Percentiles rank a stretch among this genome's conserved stretches.
phyloP scores from a whole-genome alignment of 1,140 invertebrate genomes.

The Drosophila micromelanica region DNA sequence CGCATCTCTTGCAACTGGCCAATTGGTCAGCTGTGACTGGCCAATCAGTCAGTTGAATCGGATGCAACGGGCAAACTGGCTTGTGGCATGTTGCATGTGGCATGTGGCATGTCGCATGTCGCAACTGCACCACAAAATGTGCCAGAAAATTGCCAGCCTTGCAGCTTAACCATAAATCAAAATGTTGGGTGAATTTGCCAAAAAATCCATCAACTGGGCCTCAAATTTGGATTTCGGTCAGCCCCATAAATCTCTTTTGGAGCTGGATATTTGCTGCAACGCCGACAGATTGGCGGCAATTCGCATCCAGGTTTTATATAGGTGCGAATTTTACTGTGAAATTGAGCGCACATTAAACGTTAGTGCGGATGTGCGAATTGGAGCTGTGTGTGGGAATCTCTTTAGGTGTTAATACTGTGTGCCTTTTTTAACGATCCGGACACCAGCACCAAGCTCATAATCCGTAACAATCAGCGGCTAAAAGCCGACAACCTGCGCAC shows the following conservation, averaged over 20 bases:
- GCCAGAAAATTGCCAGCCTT: not conserved
- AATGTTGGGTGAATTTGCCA: conserved; percentile 18
- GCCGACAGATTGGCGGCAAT: conserved; percentile 64
- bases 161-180: conserved; percentile 11
- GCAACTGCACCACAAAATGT: not conserved
- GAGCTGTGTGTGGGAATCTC: conserved; percentile 42
- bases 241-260: conserved; percentile 48
- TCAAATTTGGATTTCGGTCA: not conserved
- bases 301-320: conserved; percentile 31
- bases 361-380: conserved; percentile 3
- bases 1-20: conserved; percentile 25
- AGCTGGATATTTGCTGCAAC: not conserved
- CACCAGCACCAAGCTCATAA: conserved; percentile 31
- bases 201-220: conserved; percentile 51
- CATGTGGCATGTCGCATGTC: conserved; percentile 3
- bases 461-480: conserved; percentile 61
- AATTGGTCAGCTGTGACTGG: conserved; percentile 8
- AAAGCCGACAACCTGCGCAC: conserved; percentile 61
- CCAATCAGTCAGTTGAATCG: conserved; percentile 23
- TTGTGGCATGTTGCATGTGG: not conserved
- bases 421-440: conserved; percentile 35
- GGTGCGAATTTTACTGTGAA: conserved; percentile 56
- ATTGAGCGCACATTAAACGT: conserved; percentile 32
- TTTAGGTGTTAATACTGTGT: conserved; percentile 34
- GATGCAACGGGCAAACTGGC: not conserved